A percentile compares a stretch with the other conserved stretches of the same genome.
Evolutionary conservation across 2,113 vertebrate genomes (phyloP).

Genomic region (Felis chaus): DNA sequence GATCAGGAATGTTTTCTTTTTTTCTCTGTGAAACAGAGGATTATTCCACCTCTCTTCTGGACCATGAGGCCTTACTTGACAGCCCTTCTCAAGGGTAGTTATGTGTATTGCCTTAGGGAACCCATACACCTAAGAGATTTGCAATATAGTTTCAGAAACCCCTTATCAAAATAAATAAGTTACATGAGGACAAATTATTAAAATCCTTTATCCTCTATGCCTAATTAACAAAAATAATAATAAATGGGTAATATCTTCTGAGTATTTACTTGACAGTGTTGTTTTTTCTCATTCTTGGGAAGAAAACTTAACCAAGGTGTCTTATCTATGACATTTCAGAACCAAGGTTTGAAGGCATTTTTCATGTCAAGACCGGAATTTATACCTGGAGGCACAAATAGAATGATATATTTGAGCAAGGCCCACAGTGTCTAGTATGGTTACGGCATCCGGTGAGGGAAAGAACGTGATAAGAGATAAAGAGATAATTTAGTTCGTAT

Average conservation of each 20-base stretch:
- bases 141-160: background rate
- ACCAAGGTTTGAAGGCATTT: background rate
- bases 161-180: background rate
- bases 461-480: background rate
- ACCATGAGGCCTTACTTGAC: background rate
- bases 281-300: background rate
- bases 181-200: background rate
- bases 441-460: background rate
- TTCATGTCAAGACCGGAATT: background rate
- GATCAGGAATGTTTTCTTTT: background rate
- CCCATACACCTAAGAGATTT: background rate
- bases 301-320: background rate
- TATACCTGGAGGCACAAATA: background rate
- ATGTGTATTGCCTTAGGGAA: background rate
- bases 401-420: background rate
- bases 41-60: background rate
- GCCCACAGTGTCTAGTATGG: background rate
- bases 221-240: conserved; percentile 1
- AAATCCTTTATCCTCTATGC: background rate
- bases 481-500: background rate
- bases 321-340: background rate
- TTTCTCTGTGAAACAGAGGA: background rate
- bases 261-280: background rate
- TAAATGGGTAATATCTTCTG: background rate
- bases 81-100: background rate